These are phyloP conservation scores for Crocuta crocuta DNA, from an alignment of 2,113 vertebrate species.

Conservation along the genomic window DNA sequence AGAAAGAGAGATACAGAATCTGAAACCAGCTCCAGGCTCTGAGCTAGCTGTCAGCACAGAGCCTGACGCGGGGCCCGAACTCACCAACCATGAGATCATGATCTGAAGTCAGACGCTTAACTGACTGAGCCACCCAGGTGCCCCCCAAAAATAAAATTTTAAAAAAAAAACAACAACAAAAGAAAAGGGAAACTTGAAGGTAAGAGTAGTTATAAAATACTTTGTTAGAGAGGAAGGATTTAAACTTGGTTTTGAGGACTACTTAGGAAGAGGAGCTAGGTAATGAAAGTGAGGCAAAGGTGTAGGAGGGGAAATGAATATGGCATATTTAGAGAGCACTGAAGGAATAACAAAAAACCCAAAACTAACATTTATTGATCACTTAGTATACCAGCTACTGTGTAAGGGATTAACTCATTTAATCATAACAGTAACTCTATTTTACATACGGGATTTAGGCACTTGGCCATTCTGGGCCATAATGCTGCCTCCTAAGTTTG, in stretches of 20 bases:
- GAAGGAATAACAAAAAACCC: neutral
- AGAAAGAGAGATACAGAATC: no score
- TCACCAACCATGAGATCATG: no score
- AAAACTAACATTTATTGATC: neutral
- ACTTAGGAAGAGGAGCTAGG: neutral
- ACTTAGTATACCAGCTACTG: no score
- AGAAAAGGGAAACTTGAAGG: neutral
- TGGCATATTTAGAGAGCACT: neutral
- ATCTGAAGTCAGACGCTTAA: no score
- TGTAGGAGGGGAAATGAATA: neutral
- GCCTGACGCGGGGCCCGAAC: no score
- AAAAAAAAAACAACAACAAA: no score
- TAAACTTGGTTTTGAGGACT: neutral
- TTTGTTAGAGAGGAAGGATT: neutral
- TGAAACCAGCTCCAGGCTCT: no score
- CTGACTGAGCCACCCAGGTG: no score
- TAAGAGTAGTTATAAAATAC: neutral
- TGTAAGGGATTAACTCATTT: neutral
- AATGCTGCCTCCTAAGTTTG: neutral
- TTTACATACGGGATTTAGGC: neutral
- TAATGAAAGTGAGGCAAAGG: neutral
- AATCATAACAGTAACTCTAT: neutral
- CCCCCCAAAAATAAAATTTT: no score
- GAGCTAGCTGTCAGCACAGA: no score
- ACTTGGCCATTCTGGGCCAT: neutral